phyloP scores from a whole-genome alignment of 2,888 invertebrate species.

The Bombyx huttoni region DNA sequence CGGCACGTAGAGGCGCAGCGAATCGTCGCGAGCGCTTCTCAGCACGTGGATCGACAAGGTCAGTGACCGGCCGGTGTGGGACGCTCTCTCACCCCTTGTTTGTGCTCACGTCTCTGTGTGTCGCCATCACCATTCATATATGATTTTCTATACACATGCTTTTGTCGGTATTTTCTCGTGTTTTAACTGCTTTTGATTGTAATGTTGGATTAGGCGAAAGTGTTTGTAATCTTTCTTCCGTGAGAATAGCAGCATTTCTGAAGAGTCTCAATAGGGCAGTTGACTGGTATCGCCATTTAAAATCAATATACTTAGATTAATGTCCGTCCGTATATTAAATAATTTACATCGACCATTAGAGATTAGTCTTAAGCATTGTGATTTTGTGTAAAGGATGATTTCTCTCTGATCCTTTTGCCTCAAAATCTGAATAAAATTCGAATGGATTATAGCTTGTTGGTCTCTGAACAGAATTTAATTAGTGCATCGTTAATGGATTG shows the following conservation, averaged over 20 bases:
- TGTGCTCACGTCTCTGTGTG: conserved; percentile 6
- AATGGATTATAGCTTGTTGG: no score
- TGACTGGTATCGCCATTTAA: neutral
- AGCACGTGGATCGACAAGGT: conserved; percentile 94
- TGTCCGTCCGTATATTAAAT: no score
- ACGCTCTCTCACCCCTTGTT: conserved; percentile 12
- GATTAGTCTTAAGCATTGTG: no score
- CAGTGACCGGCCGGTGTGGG: conserved; percentile 37
- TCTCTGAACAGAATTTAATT: no score
- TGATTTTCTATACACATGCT: neutral
- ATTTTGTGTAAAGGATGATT: no score
- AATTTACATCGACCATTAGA: no score
- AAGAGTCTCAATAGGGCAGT: neutral
- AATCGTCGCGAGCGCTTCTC: conserved; percentile 63
- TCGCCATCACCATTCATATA: conserved; percentile 2
- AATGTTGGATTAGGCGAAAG: neutral
- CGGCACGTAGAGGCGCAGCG: conserved; percentile 66
- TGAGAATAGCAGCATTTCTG: neutral
- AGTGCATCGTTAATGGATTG: no score
- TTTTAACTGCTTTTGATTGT: neutral
- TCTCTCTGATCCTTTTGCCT: no score
- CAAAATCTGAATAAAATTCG: no score
- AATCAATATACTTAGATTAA: no score
- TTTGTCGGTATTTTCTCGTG: neutral
- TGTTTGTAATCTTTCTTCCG: neutral